phyloP scores from a whole-genome alignment of 2,113 vertebrate species.

The Eptatretus burgeri region DNA sequence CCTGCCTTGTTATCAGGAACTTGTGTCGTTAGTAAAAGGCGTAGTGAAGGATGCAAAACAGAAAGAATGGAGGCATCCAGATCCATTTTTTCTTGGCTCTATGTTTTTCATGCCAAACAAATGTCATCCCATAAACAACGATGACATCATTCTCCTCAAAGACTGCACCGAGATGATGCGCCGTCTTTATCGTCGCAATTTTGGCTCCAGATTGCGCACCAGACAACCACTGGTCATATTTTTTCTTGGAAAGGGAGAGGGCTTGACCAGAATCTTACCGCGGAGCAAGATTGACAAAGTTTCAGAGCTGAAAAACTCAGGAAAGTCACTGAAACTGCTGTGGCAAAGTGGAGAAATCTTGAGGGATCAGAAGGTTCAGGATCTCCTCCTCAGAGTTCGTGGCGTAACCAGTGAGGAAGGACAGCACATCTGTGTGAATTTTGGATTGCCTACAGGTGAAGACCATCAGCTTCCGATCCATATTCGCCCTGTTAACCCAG shows the following conservation, averaged over 20 bases:
- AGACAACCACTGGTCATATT: not conserved
- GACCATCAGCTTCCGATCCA: not conserved
- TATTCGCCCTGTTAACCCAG: not conserved
- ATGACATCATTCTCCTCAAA: not conserved
- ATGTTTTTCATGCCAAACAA: no score
- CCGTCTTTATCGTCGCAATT: not conserved
- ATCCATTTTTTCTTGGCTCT: no score
- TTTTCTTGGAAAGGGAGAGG: not conserved
- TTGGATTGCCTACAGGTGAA: not conserved
- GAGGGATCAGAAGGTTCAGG: not conserved
- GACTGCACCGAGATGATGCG: not conserved
- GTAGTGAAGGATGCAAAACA: not conserved
- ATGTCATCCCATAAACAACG: not conserved
- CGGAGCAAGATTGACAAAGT: not conserved
- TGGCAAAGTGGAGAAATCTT: constrained; percentile 1
- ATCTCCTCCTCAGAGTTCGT: not conserved
- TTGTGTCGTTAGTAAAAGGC: constrained; percentile 8
- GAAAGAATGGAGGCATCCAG: no score
- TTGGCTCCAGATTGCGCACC: not conserved
- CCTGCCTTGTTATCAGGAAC: constrained; percentile 3
- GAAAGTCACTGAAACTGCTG: not conserved
- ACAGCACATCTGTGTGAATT: not conserved
- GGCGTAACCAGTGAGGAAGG: not conserved
- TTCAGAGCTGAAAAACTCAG: not conserved
- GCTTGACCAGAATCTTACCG: not conserved